Evolutionary conservation across 1,140 invertebrate species (phyloP), one percentile per base, ranked within the genome.

Genomic region (Tribolium madens): DNA sequence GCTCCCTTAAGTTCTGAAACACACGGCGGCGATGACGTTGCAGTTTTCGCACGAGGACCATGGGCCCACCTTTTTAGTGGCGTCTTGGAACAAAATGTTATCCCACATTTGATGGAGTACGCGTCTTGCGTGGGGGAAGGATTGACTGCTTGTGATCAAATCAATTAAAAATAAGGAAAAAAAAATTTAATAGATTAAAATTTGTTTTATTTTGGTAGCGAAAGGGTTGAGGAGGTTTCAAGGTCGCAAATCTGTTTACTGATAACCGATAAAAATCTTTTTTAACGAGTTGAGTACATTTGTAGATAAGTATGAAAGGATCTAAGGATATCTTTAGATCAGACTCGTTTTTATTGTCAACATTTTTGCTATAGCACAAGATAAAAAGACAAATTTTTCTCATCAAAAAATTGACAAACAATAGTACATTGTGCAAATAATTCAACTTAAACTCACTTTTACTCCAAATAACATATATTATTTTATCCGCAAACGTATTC

Each of bases 31-130:
- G 91, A 91, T 69, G 91, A 91, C 82, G 90, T 91, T 0, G 88
- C 85, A 2, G 88, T 91, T 21, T 91, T 88, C 78, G 88, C 90
- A n/a, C 84, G 83, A 12, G 91, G 91, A 0, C 91, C 91, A 0
- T 91, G 89, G 87, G 84, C 91, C 0, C 92, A 93, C 81, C 86
- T 93, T 0, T 91, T 93, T 73, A 88, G 87, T 0, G 91, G 91
- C 0, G 88, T 89, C 26, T 90, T 90, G 48, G 91, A 93, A 78
- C 91, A 93, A 82, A 90, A 92, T 82, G 90, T 87, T 52, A 91
- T 93, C 18, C 91, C 92, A 0, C 90, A 92, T 80, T 88, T 89
- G 2, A 90, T 93, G 81, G 90, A 87, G 0, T 93, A 89, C 74
- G 91, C 91, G 0, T 86, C 90, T 0, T 92, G 91, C 75, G 88